Evolutionary conservation across 2,113 vertebrate genomes (phyloP), one percentile per base, ranked within the genome.

Genomic region (Cacatua alba): DNA sequence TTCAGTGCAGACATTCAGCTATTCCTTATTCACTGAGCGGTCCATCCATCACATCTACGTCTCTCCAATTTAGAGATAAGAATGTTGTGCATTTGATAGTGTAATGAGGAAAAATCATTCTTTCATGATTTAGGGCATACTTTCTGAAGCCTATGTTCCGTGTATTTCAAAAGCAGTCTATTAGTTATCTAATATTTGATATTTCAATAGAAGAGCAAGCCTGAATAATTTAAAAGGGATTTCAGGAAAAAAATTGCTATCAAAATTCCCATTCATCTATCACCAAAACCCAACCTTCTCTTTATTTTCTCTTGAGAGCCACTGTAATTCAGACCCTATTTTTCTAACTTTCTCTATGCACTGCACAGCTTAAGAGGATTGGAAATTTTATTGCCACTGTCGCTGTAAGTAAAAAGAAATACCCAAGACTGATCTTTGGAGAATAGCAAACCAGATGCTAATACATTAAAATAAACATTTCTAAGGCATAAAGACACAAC

Each of bases 391-490:
- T 65, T 5, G 6, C 81, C 52, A 84, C 20, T 82, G 35, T 60
- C 72, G 49, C 43, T 78, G 33, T 64, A 90, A 90, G 20, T 68
- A 92, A 88, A 91, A 92, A 77, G 55, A 88, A 92, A 86, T 83
- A 81, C 6, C 11, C 9, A 64, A 75, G 65, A 79, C 26, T 78
- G 51, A 71, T 95, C 29, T 93, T 70, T 52, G 33, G 55, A 96
- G 76, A 90, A 81, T 70, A 88, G 8, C 9, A n/a, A 72, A 48
- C 41, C 46, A 80, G 75, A 77, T 81, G 23, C 6, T 88, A 88
- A 69, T 70, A 86, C 20, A 33, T 71, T 59, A 87, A 80, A 92
- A 86, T 44, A 83, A 80, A 67, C 35, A 80, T 88, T 92, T 90
- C 39, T 39, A 62, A 75, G 71, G 33, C 82, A 78, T 88, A 92